Evolutionary conservation across 2,888 invertebrate genomes (phyloP), one percentile per base, ranked within the genome.

Genomic region (Hoplodrina blanda): DNA sequence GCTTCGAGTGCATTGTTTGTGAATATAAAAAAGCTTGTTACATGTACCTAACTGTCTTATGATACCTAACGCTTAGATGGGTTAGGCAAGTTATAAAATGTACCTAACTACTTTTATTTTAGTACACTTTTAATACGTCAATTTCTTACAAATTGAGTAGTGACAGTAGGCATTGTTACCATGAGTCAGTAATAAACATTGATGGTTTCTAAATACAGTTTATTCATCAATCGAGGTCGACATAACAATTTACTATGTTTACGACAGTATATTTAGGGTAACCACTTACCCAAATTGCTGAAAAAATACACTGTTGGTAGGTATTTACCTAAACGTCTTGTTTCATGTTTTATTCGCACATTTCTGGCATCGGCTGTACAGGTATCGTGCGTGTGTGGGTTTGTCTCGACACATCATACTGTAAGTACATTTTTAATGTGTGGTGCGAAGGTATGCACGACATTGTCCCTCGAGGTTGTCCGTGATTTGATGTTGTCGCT

Each of bases 401-500:
- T 50, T 57, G 53, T 69, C 25, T 46, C 11, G 19, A 4, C 62
- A 69, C 55, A 62, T 50, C 25, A 20, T 49, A 30, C 25, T 33
- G 30, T 46, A 46, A 17, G 46, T 30, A 70, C 3, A 55, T 41
- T 73, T 70, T 59, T 64, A 25, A 33, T 76, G 56, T 73, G 61
- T 63, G 61, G 41, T 52, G 33, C 11, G 3, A 13, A 68, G 65
- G 76, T 67, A 82, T 81, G 74, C 65, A 71, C 57, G 80, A 63
- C 72, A 60, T 57, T 69, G 70, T 76, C 84, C 81, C 79, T 68
- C 69, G 74, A 80, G 70, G 62, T 46, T 73, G 60, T 54, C 78
- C 69, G 80, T 83, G 87, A 88, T 88, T 88, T 85, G 83, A 82
- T 80, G 84, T 80, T 73, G 83, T 79, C 77, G 78, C 81, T 76